A percentile compares a stretch with the other conserved stretches of the same genome.
Evolutionary conservation across 2,888 invertebrate genomes (phyloP).

Genomic region (Creontiades dilutus): DNA sequence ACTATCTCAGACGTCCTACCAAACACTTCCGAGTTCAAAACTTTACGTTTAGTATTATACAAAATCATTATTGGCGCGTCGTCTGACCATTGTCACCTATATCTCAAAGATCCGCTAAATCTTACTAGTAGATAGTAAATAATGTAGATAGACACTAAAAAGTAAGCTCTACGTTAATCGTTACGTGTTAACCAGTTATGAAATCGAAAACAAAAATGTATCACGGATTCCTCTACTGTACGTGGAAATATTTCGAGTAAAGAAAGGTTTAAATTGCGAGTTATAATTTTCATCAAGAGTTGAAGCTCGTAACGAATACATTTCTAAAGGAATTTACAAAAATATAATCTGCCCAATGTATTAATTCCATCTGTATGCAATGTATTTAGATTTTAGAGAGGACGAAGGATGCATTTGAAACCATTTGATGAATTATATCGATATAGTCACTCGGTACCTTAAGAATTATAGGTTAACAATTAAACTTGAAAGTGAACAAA

Average conservation of each 20-base stretch:
- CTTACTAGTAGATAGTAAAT: not conserved
- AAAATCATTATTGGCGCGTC: not conserved
- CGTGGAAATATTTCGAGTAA: not conserved
- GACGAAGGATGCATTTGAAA: too few species aligned
- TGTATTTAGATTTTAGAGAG: too few species aligned
- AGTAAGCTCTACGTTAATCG: not conserved
- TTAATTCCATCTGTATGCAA: too few species aligned
- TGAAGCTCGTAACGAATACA: too few species aligned
- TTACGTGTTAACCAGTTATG: not conserved
- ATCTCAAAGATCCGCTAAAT: not conserved
- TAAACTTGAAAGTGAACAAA: not conserved
- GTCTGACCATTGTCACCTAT: not conserved
- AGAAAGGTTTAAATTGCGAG: not conserved
- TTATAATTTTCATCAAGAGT: too few species aligned
- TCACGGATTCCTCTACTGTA: conserved; percentile 5
- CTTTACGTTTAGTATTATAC: too few species aligned
- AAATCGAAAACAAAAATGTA: not conserved
- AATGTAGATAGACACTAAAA: conserved; percentile 8
- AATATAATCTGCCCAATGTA: too few species aligned
- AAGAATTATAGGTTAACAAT: not conserved
- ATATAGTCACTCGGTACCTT: conserved; percentile 28
- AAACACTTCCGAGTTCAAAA: too few species aligned
- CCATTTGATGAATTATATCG: not conserved
- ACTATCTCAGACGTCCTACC: too few species aligned
- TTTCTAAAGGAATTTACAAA: too few species aligned